These are phyloP conservation scores for Avahi laniger DNA, from an alignment of 2,797 vertebrate species.

Conservation along the genomic window DNA sequence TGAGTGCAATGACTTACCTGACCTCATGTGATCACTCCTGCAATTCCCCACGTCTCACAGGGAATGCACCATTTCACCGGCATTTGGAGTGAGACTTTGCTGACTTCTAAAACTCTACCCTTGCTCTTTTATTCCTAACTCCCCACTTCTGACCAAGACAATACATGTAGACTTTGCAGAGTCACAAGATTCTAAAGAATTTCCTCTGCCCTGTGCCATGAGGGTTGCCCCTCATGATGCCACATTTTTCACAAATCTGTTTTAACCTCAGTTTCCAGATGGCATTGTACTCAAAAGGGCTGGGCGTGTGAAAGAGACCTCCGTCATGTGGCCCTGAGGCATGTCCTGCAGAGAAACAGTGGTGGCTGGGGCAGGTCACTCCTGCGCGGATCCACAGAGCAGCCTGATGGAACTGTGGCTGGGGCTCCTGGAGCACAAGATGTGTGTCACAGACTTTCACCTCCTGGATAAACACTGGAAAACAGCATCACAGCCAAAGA, in stretches of 20 bases:
- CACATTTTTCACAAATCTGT: neutral
- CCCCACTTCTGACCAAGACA: neutral
- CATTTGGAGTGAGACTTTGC: neutral
- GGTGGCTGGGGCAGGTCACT: neutral
- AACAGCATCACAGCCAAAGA: neutral
- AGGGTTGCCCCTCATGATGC: neutral
- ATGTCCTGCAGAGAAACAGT: fast-evolving
- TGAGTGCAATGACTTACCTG: neutral
- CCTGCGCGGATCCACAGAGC: too few species aligned
- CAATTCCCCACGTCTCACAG: too few species aligned
- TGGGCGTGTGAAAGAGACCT: fast-evolving
- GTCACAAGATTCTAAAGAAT: neutral
- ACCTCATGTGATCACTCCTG: fast-evolving
- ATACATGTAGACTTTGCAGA: neutral
- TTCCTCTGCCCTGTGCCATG: neutral
- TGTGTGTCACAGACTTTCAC: fast-evolving
- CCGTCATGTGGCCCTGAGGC: fast-evolving
- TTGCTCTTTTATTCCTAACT: neutral
- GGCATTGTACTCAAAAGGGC: too few species aligned
- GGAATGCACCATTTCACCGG: neutral
- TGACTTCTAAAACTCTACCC: neutral
- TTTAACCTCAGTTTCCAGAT: neutral
- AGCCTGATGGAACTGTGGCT: fast-evolving
- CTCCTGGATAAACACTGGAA: neutral
- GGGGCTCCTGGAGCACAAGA: neutral